Evolutionary conservation across 2,113 vertebrate species (phyloP), one percentile per base, ranked within the genome.

Genomic region (Capricornis sumatraensis): DNA sequence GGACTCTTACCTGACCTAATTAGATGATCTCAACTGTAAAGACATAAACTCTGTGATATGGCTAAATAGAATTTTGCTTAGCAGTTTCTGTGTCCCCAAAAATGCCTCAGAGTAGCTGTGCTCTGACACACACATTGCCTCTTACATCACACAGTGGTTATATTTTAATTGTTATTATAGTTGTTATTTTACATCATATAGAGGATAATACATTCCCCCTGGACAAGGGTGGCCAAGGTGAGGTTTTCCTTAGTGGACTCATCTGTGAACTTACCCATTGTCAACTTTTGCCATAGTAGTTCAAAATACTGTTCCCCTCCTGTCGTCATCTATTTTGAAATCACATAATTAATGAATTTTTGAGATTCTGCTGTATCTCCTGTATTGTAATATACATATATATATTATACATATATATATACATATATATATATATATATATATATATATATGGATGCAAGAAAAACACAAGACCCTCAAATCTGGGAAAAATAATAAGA

Each of bases 1-100:
- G 83, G 45, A 79, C 28, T 89, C 30, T 62, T 89, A 96, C 93
- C 45, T 97, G 96, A 97, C n/a, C 92, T 94, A 97, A 96, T 92
- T 91, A 95, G 91, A 89, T 92, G 78, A 93, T 94, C 71, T 95
- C 33, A 67, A 57, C 85, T 91, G 45, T 79, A 93, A 96, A 96
- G 86, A 92, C 28, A 43, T 7, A 86, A 62, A 62, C 25, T 94
- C 71, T 89, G 55, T 71, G 88, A 91, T 36, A 74, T 33, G 45
- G 60, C 47, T 91, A 91, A 96, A 96, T 33, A 95, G 45, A 83
- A 76, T 92, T 87, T 94, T 95, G 58, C 55, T 89, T 94, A 86
- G n/a, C 55, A 82, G 58, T 94, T 86, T 96, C 58, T 53, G 23
- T 13, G 33, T 93, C 60, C 28, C 28, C 86, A 64, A 96, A 82